Evolutionary conservation across 2,797 vertebrate species (phyloP).

Genomic region (Sparidentex hasta): DNA sequence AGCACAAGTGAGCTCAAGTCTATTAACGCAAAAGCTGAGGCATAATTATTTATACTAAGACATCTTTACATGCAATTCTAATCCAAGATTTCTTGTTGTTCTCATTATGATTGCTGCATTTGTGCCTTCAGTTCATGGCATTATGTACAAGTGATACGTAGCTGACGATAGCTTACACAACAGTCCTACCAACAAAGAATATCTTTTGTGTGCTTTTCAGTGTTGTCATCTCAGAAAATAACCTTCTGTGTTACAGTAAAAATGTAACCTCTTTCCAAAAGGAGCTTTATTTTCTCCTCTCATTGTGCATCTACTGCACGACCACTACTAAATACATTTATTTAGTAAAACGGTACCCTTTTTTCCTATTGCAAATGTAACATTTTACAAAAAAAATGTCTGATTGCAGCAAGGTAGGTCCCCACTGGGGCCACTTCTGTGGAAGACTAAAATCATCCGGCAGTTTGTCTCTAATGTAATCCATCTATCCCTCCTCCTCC

Average conservation of each 20-base stretch:
- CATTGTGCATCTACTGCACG: conserved; percentile 43
- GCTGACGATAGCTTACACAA: conserved; percentile 30
- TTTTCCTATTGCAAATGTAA: conserved; percentile 51
- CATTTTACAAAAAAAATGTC: conserved; percentile 49
- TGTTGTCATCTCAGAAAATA: conserved; percentile 42
- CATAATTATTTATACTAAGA: conserved; percentile 34
- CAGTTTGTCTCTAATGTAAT: neutral
- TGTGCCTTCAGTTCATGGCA: conserved; percentile 30
- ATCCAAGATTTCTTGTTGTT: conserved; percentile 25
- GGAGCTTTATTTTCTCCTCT: conserved; percentile 11
- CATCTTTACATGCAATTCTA: conserved; percentile 62
- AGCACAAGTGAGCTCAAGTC: conserved; percentile 8
- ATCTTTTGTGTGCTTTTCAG: conserved; percentile 53
- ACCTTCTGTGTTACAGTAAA: conserved; percentile 33
- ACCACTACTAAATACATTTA: conserved; percentile 19
- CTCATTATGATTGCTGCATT: conserved; percentile 25
- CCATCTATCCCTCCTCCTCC: conserved; percentile 47
- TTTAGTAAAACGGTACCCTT: conserved; percentile 31
- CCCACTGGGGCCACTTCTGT: conserved; percentile 56
- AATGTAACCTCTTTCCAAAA: conserved; percentile 34
- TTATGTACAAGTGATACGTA: conserved; percentile 45
- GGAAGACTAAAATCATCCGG: conserved; percentile 74
- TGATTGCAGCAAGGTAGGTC: conserved; percentile 58
- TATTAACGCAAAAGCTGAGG: conserved; percentile 35
- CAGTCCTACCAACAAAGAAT: conserved; percentile 28